Evolutionary conservation across 2,797 vertebrate species (phyloP), one percentile per base, ranked within the genome.

Genomic region (Sebastes taczanowskii): DNA sequence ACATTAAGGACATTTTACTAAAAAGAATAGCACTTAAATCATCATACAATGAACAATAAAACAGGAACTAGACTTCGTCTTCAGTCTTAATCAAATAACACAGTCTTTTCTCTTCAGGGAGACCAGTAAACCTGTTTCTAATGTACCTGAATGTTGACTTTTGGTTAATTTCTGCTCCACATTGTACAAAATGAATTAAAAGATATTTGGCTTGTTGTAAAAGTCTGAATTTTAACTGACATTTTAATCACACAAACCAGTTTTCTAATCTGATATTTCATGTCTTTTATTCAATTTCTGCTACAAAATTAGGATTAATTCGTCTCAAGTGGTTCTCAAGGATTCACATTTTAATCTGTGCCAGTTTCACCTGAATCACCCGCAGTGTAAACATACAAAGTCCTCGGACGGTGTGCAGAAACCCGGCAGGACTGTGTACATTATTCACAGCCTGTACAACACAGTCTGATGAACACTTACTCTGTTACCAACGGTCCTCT

Each of bases 361-460:
- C 30, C 58, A 55, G 23, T 71, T 71, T 85, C 38, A 61, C 22
- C 22, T 78, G 67, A 6, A 65, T 20, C n/a, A 64, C 42, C 30
- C 8, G 70, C 46, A 76, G 65, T 85, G 74, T 70, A 74, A 63
- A 81, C 32, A 22, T 20, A 32, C 23, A 74, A 1, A 14, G 38
- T 74, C 49, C 56, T 58, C 23, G 10, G 1, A 8, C 38, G 6
- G n/a, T 11, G 6, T 4, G n/a, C 10, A 30, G 25, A 64, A 30
- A 62, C 32, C 29, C 34, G 20, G 8, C 55, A 38, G 25, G 23
- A 22, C 27, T 16, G 72, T 30, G 62, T 83, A 2, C 77, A 91
- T 91, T 82, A 88, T 90, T 90, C 83, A 91, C 82, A 77, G 81
- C 46, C 71, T 76, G 69, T 34, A 70, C 71, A 35, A 60, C 66